Base-by-base conservation (phyloP, 2,113 vertebrate species). In the Hymenochirus boettgeri region DNA sequence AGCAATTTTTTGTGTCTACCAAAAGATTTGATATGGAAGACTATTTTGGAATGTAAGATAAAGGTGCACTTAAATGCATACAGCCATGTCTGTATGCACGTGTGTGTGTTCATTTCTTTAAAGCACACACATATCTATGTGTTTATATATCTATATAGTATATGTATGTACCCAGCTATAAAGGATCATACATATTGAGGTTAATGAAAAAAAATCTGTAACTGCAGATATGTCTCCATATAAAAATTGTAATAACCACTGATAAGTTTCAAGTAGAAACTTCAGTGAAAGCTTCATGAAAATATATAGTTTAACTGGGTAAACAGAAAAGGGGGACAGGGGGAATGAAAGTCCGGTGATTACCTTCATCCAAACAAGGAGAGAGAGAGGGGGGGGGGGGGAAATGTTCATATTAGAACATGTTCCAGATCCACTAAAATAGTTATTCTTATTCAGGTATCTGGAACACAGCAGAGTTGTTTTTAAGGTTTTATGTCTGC, bases 371-470 rank as follows among this genome's bases (percentile, higher is more conserved):
- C 23, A 52, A 26, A 52, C 33, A 35, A 50, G 37, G 2, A 2
- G 31, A 31, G 25, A 48, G 17, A 17, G 25, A 26, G 51, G 33
- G 29, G 11, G 35, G 22, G 22, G 29, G 17, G 18, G 15, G 51
- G 46, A 66, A 66, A 66, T 59, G 64, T 53, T 45, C 65, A 69
- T 52, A 53, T 22, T 59, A 57, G 63, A 57, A 70, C 73, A 57
- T 25, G 51, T 46, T 86, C 78, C 83, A 69, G 61, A 72, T 71
- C 0, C 50, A 72, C 77, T 81, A 78, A 71, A 71, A 74, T 59
- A 63, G 65, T 77, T 77, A 74, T 48, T 74, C 73, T 78, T 69
- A 67, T 76, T 78, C 70, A 53, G 73, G 26, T 52, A 71, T 81
- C 77, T 71, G 56, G 4, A 27, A 24, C 71, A 72, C 75, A 71